phyloP scores from a whole-genome alignment of 92 coral and sea anemone genomes.

The Bergia sp. region DNA sequence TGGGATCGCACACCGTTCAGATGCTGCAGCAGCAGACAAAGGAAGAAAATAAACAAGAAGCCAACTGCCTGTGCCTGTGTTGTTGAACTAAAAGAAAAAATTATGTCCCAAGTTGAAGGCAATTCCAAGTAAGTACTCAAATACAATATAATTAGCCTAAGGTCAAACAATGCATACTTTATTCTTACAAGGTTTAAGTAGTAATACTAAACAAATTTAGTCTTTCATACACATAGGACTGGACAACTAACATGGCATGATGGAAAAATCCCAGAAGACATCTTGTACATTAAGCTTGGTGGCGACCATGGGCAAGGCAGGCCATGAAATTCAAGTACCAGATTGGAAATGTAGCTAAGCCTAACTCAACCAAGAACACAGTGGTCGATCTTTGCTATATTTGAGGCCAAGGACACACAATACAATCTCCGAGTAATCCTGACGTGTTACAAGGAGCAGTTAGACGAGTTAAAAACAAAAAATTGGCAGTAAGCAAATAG shows the following conservation, averaged over 20 bases:
- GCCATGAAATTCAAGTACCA: slow-evolving; percentile 37
- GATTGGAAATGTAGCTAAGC: slow-evolving; percentile 16
- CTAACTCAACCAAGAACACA: slow-evolving; percentile 42
- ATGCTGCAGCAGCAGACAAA: neutral
- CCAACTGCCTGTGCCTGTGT: slow-evolving; percentile 40
- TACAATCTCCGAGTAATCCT: slow-evolving; percentile 15
- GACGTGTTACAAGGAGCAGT: slow-evolving; percentile 14
- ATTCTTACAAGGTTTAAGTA: too few relatives aligned
- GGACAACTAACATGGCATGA: slow-evolving; percentile 32
- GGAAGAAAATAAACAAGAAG: slow-evolving; percentile 14
- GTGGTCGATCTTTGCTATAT: slow-evolving; percentile 32
- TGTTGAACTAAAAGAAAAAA: neutral
- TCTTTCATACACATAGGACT: neutral
- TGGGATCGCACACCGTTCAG: neutral
- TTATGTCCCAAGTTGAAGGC: neutral
- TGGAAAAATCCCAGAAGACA: slow-evolving; percentile 35
- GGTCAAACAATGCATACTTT: too few relatives aligned
- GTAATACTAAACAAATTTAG: too few relatives aligned
- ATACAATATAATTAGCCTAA: neutral
- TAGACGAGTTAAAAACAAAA: neutral
- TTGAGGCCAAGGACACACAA: slow-evolving; percentile 41
- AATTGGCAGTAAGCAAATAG: slow-evolving; percentile 36
- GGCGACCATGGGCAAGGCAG: slow-evolving; percentile 45
- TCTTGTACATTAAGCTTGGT: slow-evolving; percentile 5
- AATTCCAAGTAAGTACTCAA: neutral